Evolutionary conservation across 2,797 vertebrate genomes (phyloP).

Genomic region (Furcifer pardalis): DNA sequence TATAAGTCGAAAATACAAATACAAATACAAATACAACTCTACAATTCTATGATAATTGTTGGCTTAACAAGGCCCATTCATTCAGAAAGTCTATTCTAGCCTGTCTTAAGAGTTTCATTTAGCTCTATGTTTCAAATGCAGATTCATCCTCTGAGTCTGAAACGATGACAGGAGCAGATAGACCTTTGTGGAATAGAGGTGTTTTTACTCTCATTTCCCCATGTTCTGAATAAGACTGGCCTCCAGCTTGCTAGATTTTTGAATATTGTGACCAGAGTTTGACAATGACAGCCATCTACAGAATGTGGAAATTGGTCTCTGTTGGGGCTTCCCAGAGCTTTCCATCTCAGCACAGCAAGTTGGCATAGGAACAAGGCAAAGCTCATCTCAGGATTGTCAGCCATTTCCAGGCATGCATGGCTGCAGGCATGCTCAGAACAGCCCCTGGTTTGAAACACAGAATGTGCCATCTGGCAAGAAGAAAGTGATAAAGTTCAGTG

Average conservation of each 20-base stretch:
- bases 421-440: constrained; percentile 11
- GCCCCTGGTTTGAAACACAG: not conserved
- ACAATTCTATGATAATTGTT: too few relatives aligned
- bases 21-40: too few relatives aligned
- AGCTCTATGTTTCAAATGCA: too few relatives aligned
- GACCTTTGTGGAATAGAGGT: not conserved
- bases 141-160: too few relatives aligned
- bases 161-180: not conserved
- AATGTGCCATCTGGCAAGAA: constrained; percentile 13
- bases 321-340: not conserved
- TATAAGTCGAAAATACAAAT: too few relatives aligned
- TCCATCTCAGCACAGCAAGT: not conserved
- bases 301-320: not conserved
- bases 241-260: not conserved
- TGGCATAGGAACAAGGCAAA: constrained; percentile 7
- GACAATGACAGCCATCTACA: not conserved
- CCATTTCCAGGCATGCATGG: not conserved
- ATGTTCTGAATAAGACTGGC: not conserved
- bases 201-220: not conserved
- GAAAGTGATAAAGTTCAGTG: constrained; percentile 26
- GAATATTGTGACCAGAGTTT: not conserved
- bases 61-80: too few relatives aligned
- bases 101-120: too few relatives aligned
- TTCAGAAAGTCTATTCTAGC: too few relatives aligned
- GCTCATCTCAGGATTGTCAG: constrained; percentile 3